Percentiles rank a stretch among this genome's conserved stretches.
phyloP scores from a whole-genome alignment of 2,888 invertebrate species.

The Holacanthella duospinosa region DNA sequence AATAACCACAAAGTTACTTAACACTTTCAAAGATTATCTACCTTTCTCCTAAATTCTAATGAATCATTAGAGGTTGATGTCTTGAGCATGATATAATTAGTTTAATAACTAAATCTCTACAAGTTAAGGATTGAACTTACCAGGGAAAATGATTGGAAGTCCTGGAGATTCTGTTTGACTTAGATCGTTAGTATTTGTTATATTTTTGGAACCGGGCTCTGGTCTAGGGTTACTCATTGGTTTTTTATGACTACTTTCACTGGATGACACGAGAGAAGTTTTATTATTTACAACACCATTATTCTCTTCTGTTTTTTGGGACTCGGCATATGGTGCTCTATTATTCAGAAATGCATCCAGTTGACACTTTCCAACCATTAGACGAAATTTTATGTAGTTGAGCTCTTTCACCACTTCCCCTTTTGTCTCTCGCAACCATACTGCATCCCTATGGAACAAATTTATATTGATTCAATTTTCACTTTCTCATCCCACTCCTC shows the following conservation, averaged over 20 bases:
- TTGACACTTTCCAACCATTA: conserved; percentile 26
- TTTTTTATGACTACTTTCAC: not conserved
- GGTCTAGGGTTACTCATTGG: not conserved
- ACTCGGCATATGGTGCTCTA: conserved; percentile 9
- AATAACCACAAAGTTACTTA: too few relatives aligned
- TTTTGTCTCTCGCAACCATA: conserved; percentile 25
- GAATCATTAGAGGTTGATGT: conserved; percentile 4
- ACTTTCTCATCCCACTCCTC: not conserved
- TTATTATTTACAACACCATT: conserved; percentile 3
- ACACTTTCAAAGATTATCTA: too few relatives aligned
- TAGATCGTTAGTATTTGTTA: not conserved
- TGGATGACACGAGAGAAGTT: not conserved
- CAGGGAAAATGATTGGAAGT: conserved; percentile 27
- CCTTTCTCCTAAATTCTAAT: not conserved
- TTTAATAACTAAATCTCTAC: too few relatives aligned
- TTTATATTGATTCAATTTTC: not conserved
- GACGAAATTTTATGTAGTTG: conserved; percentile 31
- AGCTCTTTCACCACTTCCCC: conserved; percentile 18
- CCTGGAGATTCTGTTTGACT: conserved; percentile 10
- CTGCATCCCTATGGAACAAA: conserved; percentile 23
- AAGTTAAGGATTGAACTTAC: too few relatives aligned
- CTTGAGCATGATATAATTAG: too few relatives aligned
- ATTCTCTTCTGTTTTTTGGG: not conserved
- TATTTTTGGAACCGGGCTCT: not conserved
- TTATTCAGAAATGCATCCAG: conserved; percentile 4